phyloP scores from a whole-genome alignment of 2,888 invertebrate genomes.

The Ecliptopera silaceata region DNA sequence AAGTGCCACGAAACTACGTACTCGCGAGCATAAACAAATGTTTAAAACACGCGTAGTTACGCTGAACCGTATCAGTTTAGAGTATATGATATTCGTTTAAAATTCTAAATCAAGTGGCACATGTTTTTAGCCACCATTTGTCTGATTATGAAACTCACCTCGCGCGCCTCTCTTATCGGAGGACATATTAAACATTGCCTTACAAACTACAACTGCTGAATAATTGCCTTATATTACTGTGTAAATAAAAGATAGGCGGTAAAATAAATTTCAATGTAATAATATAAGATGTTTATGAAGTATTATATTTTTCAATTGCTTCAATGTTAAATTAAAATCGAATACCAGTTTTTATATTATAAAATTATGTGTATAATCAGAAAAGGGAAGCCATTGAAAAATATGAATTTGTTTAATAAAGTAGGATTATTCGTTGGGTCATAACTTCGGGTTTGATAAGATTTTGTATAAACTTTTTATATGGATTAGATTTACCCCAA shows the following conservation, averaged over 20 bases:
- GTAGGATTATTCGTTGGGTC: background rate
- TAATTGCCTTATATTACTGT: conserved; percentile 10
- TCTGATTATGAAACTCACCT: conserved; percentile 5
- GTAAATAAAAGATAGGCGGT: background rate
- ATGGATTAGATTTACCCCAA: background rate
- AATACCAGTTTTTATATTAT: background rate
- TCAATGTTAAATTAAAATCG: background rate
- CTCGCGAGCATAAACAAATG: too few species aligned
- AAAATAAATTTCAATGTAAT: background rate
- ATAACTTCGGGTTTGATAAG: background rate
- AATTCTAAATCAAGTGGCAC: background rate
- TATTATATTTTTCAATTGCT: background rate
- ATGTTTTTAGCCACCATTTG: background rate
- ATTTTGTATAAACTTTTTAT: background rate
- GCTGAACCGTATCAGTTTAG: too few species aligned
- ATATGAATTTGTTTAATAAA: background rate
- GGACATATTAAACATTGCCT: conserved; percentile 6
- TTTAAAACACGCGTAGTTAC: too few species aligned
- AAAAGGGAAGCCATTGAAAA: background rate
- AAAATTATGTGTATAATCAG: background rate
- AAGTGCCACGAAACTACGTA: too few species aligned
- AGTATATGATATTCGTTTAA: background rate
- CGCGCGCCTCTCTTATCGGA: conserved; percentile 2
- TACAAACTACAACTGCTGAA: conserved; percentile 6
- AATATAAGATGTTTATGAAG: background rate